Conservation (phyloP, 2,888 invertebrate species). For the Macrophya alboannulata region DNA sequence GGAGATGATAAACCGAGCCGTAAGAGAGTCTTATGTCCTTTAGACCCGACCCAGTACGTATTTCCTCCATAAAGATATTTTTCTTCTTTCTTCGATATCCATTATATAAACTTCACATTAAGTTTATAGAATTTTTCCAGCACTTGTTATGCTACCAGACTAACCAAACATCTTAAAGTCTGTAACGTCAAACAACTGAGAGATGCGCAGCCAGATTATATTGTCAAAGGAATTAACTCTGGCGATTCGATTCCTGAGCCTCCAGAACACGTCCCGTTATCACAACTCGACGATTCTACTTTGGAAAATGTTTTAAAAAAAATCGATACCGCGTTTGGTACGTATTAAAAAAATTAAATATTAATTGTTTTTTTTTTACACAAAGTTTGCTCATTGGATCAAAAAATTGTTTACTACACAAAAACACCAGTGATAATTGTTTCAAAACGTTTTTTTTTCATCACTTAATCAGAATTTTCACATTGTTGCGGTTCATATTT, state of each 20-base stretch:
- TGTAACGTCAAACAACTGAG: conserved; percentile 86
- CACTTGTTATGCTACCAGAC: conserved; percentile 86
- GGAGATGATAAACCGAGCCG: conserved; percentile 61
- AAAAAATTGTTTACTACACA: not conserved
- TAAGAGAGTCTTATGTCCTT: conserved; percentile 85
- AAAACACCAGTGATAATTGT: not conserved
- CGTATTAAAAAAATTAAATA: conserved; percentile 37
- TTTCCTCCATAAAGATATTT: conserved; percentile 31
- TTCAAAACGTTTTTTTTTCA: not conserved
- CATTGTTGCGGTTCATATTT: not conserved
- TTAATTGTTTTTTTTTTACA: not conserved
- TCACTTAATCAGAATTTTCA: not conserved
- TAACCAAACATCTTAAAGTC: conserved; percentile 87
- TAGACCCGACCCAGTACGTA: conserved; percentile 88
- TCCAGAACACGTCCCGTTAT: conserved; percentile 68
- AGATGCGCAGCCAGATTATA: conserved; percentile 81
- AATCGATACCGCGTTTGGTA: conserved; percentile 74
- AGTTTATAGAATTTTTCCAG: conserved; percentile 79
- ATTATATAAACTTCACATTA: conserved; percentile 57
- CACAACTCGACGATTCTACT: conserved; percentile 67
- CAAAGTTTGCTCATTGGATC: not conserved
- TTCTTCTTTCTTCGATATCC: conserved; percentile 51
- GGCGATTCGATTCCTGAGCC: conserved; percentile 68
- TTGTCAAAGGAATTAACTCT: conserved; percentile 81
- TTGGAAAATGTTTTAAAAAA: conserved; percentile 71